phyloP scores from a whole-genome alignment of 2,113 vertebrate genomes.

The Misgurnus anguillicaudatus region DNA sequence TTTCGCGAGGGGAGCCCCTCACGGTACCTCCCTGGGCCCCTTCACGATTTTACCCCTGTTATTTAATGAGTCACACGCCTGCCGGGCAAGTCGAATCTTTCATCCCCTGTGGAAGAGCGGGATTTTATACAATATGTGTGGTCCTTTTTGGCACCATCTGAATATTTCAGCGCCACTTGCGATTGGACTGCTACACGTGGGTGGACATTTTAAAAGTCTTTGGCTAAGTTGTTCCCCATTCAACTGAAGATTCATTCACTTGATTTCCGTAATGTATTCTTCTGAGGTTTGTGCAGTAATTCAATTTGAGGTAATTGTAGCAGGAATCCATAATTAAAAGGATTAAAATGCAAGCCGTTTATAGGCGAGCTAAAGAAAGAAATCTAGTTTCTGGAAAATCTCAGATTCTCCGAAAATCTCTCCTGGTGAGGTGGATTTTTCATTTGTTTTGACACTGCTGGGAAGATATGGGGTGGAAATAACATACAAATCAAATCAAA shows the following conservation, averaged over 20 bases:
- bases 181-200: conserved; percentile 60
- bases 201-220: conserved; percentile 66
- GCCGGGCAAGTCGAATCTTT: conserved; percentile 73
- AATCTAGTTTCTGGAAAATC: conserved; percentile 53
- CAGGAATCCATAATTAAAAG: conserved; percentile 76
- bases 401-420: conserved; percentile 49
- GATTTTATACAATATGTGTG: conserved; percentile 62
- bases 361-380: conserved; percentile 70
- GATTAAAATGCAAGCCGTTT: conserved; percentile 77
- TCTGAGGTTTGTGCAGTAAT: conserved; percentile 80
- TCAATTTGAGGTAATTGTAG: conserved; percentile 82
- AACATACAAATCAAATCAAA: neutral
- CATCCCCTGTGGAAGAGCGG: conserved; percentile 62
- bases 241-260: conserved; percentile 57
- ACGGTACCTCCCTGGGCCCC: conserved; percentile 10
- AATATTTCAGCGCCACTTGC: conserved; percentile 67
- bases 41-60: conserved; percentile 53
- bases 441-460: neutral
- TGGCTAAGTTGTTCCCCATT: conserved; percentile 64
- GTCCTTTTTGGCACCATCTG: conserved; percentile 68
- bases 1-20: conserved; percentile 25
- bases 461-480: neutral
- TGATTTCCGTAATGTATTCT: conserved; percentile 72
- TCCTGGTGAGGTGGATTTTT: neutral
- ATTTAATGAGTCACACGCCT: conserved; percentile 75